phyloP scores from a whole-genome alignment of 2,797 vertebrate genomes.

The Alectoris magna region DNA sequence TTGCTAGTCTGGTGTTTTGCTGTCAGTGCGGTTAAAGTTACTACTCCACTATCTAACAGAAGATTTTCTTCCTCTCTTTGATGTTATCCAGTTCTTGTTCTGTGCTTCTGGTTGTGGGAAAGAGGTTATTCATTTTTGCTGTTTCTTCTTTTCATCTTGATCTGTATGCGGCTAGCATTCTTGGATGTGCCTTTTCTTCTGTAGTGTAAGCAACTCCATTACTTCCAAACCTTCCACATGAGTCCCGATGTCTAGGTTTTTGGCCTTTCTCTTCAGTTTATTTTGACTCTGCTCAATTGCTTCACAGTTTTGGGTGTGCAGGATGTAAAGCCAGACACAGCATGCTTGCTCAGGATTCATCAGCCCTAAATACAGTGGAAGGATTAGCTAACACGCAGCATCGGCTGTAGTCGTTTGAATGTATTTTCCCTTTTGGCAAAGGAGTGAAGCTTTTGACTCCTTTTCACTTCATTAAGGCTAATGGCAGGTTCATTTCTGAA shows the following conservation, averaged over 20 bases:
- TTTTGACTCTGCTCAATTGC: not conserved
- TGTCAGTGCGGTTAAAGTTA: not conserved
- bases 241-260: not conserved
- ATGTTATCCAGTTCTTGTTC: not conserved
- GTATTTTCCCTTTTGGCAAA: not conserved
- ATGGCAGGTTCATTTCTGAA: not conserved
- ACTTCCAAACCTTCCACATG: not conserved
- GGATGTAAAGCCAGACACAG: not conserved
- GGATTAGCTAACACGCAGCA: not conserved
- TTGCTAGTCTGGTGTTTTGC: not conserved
- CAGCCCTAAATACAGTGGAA: not conserved
- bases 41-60: not conserved
- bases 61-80: not conserved
- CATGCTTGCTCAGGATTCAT: not conserved
- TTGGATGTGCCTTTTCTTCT: not conserved
- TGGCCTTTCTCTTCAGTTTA: rapidly evolving
- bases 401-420: not conserved
- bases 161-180: rapidly evolving
- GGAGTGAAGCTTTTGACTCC: not conserved
- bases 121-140: not conserved
- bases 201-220: not conserved
- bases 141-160: not conserved
- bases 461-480: not conserved
- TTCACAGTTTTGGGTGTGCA: not conserved
- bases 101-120: not conserved